Evolutionary conservation across 1,140 invertebrate genomes (phyloP), one percentile per base, ranked within the genome.

Genomic region (Hirudo medicinalis): DNA sequence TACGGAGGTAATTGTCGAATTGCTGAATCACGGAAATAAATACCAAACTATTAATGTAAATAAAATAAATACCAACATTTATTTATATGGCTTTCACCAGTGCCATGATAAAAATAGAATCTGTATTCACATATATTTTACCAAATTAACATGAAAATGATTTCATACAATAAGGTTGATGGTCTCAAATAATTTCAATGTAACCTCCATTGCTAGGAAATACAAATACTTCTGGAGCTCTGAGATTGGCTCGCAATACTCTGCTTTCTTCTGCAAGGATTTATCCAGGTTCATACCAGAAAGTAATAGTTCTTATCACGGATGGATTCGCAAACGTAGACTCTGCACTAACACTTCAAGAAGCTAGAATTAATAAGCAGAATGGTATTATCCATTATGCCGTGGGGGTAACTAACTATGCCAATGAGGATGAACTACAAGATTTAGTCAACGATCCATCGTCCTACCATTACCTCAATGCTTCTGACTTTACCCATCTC

Each of bases 161-260:
- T n/a, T 63, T 63, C 29, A 15, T 22, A 22, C 11, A 63, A 63
- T 6, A 22, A 63, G 11, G 57, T 49, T 15, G 15, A 8, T 36
- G 32, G 32, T 36, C 32, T 36, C 32, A 36, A 11, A 49, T 17
- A 17, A 15, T 49, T 17, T 49, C 4, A 49, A 49, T 49, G 43
- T 49, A 5, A 49, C 11, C 32, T 36, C 6, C 43, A 49, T 25
- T 32, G 20, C 43, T 49, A 27, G 72, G 72, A 17, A 72, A 71
- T 55, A 74, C 73, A 8, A 74, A 74, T 69, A 74, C 70, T 19
- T 69, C 60, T 22, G 73, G 71, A 43, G 73, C 40, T 13, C 67
- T 74, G 54, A 55, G 70, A 25, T 32, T 32, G 20, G 67, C 67
- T 43, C 27, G 67, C 6, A 22, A n/a, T 32, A 2, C 32, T 8